phyloP scores from a whole-genome alignment of 1,140 invertebrate species.

The Ectropis grisescens region DNA sequence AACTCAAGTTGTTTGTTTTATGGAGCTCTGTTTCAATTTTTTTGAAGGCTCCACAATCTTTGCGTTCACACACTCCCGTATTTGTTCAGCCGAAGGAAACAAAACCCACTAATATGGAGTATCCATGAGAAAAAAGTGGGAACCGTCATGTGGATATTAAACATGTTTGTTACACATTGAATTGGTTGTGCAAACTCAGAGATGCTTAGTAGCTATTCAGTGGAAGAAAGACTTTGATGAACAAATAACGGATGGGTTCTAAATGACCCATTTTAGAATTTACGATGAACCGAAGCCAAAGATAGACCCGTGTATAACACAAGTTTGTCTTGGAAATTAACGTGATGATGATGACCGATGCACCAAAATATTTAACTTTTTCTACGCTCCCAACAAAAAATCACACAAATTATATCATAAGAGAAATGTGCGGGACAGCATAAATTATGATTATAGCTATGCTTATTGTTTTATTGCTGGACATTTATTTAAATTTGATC shows the following conservation, averaged over 20 bases:
- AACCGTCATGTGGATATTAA: slow-evolving; percentile 21
- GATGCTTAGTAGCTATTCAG: slow-evolving; percentile 20
- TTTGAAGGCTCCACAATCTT: too few species aligned
- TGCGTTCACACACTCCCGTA: slow-evolving; percentile 18
- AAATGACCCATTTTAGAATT: slow-evolving; percentile 7
- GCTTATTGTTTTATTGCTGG: slow-evolving; percentile 10
- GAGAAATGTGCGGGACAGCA: slow-evolving; percentile 5
- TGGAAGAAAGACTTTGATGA: slow-evolving; percentile 11
- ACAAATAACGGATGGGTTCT: slow-evolving; percentile 7
- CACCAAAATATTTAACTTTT: background rate
- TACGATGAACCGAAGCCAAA: too few species aligned
- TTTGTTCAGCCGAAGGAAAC: slow-evolving; percentile 17
- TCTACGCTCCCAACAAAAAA: slow-evolving; percentile 1
- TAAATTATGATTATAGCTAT: slow-evolving; percentile 17
- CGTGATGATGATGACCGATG: slow-evolving; percentile 1
- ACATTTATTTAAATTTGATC: slow-evolving; percentile 35
- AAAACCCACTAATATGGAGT: slow-evolving; percentile 19
- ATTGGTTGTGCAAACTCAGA: slow-evolving; percentile 20
- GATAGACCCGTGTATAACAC: too few species aligned
- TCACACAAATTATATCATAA: slow-evolving; percentile 5
- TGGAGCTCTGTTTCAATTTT: too few species aligned
- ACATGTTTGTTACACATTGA: slow-evolving; percentile 16
- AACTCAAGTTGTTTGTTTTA: too few species aligned
- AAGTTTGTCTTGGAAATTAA: too few species aligned
- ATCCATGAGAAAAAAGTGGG: slow-evolving; percentile 15